These are phyloP conservation scores for Microctonus brassicae DNA, from an alignment of 2,888 invertebrate species.

Conservation along the genomic window DNA sequence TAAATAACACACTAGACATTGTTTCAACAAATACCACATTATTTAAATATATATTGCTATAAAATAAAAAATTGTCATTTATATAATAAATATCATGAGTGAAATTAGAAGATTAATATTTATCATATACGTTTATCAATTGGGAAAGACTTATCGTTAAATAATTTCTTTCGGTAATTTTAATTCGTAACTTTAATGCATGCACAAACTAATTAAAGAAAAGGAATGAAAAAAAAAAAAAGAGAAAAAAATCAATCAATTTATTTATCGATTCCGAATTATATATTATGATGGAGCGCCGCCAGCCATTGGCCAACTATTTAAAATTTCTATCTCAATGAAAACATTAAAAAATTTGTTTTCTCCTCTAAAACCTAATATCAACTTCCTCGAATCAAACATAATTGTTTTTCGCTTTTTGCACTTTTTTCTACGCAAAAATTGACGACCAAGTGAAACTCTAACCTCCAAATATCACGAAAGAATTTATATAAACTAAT, in stretches of 20 bases:
- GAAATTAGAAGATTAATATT: background rate
- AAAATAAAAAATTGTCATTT: background rate
- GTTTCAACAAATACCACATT: background rate
- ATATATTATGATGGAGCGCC: background rate
- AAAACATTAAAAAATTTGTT: background rate
- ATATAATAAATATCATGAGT: background rate
- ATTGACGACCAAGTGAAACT: background rate
- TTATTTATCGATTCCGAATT: background rate
- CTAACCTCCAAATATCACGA: background rate
- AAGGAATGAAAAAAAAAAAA: no score
- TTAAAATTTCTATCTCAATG: background rate
- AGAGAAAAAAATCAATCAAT: background rate
- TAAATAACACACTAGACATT: background rate
- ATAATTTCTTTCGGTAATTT: background rate
- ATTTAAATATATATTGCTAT: background rate
- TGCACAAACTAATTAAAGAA: no score
- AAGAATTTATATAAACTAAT: no score
- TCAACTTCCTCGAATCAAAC: background rate
- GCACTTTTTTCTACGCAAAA: background rate
- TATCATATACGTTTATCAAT: background rate
- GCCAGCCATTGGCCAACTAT: background rate
- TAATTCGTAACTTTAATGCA: background rate
- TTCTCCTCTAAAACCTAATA: background rate
- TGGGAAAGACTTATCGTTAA: background rate
- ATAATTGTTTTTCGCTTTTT: background rate